These are phyloP conservation scores for Agonopterix arenella DNA, from an alignment of 2,888 invertebrate genomes.

Conservation along the genomic window DNA sequence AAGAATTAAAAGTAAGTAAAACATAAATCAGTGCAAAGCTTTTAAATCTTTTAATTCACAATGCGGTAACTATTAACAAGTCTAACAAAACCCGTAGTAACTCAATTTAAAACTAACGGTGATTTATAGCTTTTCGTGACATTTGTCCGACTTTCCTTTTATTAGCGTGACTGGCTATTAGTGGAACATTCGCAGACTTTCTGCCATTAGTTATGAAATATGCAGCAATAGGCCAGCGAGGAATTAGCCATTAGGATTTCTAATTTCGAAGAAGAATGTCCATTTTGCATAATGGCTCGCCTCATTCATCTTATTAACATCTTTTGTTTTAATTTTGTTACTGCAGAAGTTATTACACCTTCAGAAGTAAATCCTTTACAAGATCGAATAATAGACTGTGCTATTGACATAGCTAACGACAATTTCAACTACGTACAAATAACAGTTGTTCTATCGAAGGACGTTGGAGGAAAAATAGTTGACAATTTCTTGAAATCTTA, in stretches of 20 bases:
- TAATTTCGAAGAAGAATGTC: background rate
- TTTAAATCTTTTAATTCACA: no score
- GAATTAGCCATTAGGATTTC: background rate
- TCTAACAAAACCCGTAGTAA: no score
- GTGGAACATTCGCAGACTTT: no score
- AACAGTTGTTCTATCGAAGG: conserved; percentile 34
- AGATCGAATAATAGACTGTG: conserved; percentile 28
- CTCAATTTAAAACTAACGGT: conserved; percentile 1
- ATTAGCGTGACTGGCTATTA: no score
- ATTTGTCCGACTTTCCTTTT: no score
- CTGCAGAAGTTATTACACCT: conserved; percentile 12
- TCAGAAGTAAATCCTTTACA: conserved; percentile 10
- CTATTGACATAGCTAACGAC: conserved; percentile 35
- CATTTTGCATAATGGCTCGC: background rate
- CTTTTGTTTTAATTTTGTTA: conserved; percentile 8
- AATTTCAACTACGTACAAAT: conserved; percentile 38
- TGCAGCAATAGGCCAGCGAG: no score
- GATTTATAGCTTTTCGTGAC: conserved; percentile 2
- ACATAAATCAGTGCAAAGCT: no score
- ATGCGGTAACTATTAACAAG: no score
- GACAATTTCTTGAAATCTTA: conserved; percentile 36
- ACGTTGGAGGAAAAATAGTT: conserved; percentile 30
- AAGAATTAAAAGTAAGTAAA: no score
- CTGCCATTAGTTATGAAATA: no score
- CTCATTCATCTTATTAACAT: background rate